phyloP scores from a whole-genome alignment of 2,888 invertebrate genomes.

The Galerucella calmariensis region DNA sequence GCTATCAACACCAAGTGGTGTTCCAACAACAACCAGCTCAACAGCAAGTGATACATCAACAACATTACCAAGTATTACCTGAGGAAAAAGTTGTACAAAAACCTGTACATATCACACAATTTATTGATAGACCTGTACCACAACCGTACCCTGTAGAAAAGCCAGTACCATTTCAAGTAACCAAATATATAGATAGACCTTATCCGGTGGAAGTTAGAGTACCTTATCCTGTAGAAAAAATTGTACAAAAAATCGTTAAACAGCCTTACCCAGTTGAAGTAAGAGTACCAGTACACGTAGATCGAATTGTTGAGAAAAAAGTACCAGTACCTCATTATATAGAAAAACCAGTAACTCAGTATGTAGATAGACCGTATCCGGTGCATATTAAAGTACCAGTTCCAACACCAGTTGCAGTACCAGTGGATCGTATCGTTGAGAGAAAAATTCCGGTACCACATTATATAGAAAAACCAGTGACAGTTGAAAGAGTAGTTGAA shows the following conservation, averaged over 20 bases:
- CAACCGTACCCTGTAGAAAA: not conserved
- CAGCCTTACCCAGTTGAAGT: slow-evolving; percentile 66
- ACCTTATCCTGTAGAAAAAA: slow-evolving; percentile 59
- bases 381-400: slow-evolving; percentile 57
- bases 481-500: slow-evolving; percentile 61
- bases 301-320: slow-evolving; percentile 63
- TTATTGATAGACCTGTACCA: slow-evolving; percentile 63
- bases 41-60: slow-evolving; percentile 63
- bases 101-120: no score
- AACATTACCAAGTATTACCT: slow-evolving; percentile 56
- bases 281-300: slow-evolving; percentile 64
- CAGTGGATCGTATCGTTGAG: slow-evolving; percentile 65
- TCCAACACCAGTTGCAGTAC: slow-evolving; percentile 64
- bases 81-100: slow-evolving; percentile 55
- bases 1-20: slow-evolving; percentile 47
- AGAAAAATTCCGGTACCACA: slow-evolving; percentile 66
- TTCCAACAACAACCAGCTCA: slow-evolving; percentile 39
- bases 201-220: slow-evolving; percentile 59
- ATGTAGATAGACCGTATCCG: slow-evolving; percentile 64
- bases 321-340: slow-evolving; percentile 66
- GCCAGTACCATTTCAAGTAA: slow-evolving; percentile 67
- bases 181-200: slow-evolving; percentile 67
- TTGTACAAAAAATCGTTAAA: slow-evolving; percentile 61
- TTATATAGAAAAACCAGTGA: slow-evolving; percentile 65
- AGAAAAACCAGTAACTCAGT: slow-evolving; percentile 69